These are phyloP conservation scores for Drosophila neocordata DNA, from an alignment of 1,140 invertebrate genomes.

Conservation along the genomic window DNA sequence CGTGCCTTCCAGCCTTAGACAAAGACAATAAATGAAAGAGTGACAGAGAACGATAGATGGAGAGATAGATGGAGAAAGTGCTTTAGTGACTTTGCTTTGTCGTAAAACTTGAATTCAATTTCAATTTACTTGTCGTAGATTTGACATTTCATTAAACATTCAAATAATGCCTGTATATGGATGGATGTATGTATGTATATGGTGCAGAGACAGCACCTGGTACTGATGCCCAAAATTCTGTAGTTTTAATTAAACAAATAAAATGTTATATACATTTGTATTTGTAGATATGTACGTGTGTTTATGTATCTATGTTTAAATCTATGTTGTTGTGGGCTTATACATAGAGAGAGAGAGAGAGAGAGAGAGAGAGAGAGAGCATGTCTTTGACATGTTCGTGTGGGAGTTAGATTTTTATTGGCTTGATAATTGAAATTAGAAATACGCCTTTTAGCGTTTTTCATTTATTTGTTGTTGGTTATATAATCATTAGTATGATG, in stretches of 20 bases:
- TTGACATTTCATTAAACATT: conserved; percentile 49
- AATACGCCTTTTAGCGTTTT: background rate
- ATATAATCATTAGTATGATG: background rate
- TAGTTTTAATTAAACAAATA: conserved; percentile 51
- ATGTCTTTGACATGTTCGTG: background rate
- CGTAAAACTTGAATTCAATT: conserved; percentile 53
- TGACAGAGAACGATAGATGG: no score
- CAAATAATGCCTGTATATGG: conserved; percentile 27
- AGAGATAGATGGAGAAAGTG: no score
- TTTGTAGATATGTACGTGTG: background rate
- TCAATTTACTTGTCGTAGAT: conserved; percentile 46
- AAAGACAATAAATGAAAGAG: background rate
- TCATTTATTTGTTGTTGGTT: background rate
- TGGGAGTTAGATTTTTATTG: background rate
- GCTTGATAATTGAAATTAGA: conserved; percentile 4
- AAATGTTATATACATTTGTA: conserved; percentile 21
- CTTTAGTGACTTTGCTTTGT: conserved; percentile 16
- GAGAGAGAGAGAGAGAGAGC: no score
- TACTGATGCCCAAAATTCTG: conserved; percentile 39
- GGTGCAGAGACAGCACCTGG: conserved; percentile 22
- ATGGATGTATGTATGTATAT: background rate
- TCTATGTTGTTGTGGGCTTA: conserved; percentile 2
- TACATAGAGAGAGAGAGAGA: background rate
- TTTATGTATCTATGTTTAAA: background rate
- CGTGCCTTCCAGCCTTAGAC: conserved; percentile 5